phyloP scores from a whole-genome alignment of 1,140 invertebrate species.

The Rhyacophila brunnea region DNA sequence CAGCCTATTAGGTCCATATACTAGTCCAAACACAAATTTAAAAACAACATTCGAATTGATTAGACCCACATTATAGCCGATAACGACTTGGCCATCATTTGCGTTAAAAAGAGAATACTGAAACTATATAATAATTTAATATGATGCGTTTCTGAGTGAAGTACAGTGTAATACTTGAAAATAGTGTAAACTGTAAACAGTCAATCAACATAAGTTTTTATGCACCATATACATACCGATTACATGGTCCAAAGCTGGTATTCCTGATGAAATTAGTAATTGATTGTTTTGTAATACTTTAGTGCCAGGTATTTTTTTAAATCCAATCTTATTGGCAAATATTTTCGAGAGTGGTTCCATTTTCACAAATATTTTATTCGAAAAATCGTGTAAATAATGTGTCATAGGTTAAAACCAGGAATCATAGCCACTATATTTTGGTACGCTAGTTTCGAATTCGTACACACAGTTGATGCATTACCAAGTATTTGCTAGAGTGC shows the following conservation, averaged over 20 bases:
- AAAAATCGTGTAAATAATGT: too few species aligned
- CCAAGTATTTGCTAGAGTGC: too few species aligned
- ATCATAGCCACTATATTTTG: too few species aligned
- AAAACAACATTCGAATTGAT: too few species aligned
- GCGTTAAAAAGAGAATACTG: neutral
- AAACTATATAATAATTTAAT: neutral
- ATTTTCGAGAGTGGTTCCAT: too few species aligned
- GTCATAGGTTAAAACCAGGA: too few species aligned
- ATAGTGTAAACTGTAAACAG: slow-evolving; percentile 26
- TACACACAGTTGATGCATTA: too few species aligned
- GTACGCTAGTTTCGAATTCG: too few species aligned
- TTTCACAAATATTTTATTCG: too few species aligned
- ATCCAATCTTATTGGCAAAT: too few species aligned
- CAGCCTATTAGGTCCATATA: too few species aligned
- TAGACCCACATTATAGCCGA: neutral
- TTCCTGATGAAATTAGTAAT: slow-evolving; percentile 59
- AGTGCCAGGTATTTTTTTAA: slow-evolving; percentile 28
- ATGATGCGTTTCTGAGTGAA: neutral
- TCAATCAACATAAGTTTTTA: slow-evolving; percentile 18
- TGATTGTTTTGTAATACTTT: slow-evolving; percentile 29
- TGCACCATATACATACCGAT: slow-evolving; percentile 51
- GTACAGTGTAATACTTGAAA: neutral
- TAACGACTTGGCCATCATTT: neutral
- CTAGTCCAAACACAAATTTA: too few species aligned
- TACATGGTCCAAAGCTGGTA: slow-evolving; percentile 66